Base-by-base conservation (phyloP, 2,113 vertebrate species). In the Neofelis nebulosa region DNA sequence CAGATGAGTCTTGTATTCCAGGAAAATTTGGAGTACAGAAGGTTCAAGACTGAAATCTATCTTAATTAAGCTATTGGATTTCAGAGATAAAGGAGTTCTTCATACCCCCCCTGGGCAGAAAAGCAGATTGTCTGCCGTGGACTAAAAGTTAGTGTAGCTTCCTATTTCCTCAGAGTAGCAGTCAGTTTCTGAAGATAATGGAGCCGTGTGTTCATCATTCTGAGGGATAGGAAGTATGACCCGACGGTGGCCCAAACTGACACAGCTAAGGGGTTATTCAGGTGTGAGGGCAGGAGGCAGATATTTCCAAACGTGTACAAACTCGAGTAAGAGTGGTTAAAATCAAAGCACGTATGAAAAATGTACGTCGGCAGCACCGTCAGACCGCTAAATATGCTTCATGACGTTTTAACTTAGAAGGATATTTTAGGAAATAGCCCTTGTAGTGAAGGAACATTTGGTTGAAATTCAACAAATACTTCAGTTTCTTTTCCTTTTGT, bases 401-500 rank as follows among this genome's bases (percentile, higher is more conserved):
- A 11, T 29, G 52, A 45, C 66, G 27, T 27, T 61, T 87, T 68
- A 87, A 71, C 7, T 73, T 78, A 91, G 41, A 71, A 68, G 65
- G 11, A 14, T 93, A 87, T 94, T 94, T 96, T 93, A 81, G 71
- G 48, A 92, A 87, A 27, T 90, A 71, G 7, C 29, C 93, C 68
- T 74, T 76, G 5, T 50, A 84, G 27, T 81, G 61, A 93, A 91
- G 78, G 80, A 83, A 52, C 36, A 66, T 87, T 95, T 94, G 36
- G 15, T 84, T 84, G 71, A 88, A 45, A 94, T 92, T 90, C n/a
- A 92, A 36, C 29, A 88, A 81, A 73, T 74, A 57, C n/a, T 96
- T 96, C 13, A 73, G 18, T 95, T 88, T 85, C 11, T 81, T 87
- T 92, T 83, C 65, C 71, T 93, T 93, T 65, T 96, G 48, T 76